A percentile compares a stretch with the other conserved stretches of the same genome.
Conservation (phyloP, 2,888 invertebrate genomes). For the Mesorhabditis spiculigera region DNA sequence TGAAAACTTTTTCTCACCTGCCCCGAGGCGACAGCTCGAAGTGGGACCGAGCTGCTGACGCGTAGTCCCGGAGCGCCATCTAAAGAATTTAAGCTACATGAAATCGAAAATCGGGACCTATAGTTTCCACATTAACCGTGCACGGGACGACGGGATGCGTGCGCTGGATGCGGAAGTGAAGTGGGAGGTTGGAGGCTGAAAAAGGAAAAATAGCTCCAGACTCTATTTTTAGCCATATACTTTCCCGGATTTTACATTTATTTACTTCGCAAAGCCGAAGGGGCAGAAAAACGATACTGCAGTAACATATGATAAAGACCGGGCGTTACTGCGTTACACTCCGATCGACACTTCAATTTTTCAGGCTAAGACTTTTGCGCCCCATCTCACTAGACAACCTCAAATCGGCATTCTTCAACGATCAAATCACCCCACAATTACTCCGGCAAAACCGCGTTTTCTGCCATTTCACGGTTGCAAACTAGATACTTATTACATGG, state of each 20-base stretch:
- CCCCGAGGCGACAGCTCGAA: slow-evolving; percentile 48
- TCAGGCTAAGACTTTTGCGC: too few species aligned
- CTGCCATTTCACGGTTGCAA: too few species aligned
- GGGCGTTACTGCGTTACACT: background rate
- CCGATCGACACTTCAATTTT: background rate
- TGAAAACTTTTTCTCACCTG: slow-evolving; percentile 27
- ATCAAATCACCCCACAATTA: too few species aligned
- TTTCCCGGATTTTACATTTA: too few species aligned
- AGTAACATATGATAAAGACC: background rate
- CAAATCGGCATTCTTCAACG: too few species aligned
- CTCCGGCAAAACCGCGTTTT: too few species aligned
- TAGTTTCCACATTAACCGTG: slow-evolving; percentile 8
- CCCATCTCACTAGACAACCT: too few species aligned
- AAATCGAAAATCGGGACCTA: background rate
- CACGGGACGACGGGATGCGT: slow-evolving; percentile 42
- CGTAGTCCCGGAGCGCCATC: slow-evolving; percentile 10
- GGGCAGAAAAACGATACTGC: too few species aligned
- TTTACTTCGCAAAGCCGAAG: too few species aligned
- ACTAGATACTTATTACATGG: too few species aligned
- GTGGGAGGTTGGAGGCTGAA: slow-evolving; percentile 11
- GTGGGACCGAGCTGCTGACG: slow-evolving; percentile 32
- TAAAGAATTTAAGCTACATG: background rate
- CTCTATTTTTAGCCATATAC: too few species aligned
- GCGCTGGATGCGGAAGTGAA: slow-evolving; percentile 38
- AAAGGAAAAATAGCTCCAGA: background rate